Evolutionary conservation across 1,140 invertebrate genomes (phyloP), one percentile per base, ranked within the genome.

Genomic region (Penaeus indicus): DNA sequence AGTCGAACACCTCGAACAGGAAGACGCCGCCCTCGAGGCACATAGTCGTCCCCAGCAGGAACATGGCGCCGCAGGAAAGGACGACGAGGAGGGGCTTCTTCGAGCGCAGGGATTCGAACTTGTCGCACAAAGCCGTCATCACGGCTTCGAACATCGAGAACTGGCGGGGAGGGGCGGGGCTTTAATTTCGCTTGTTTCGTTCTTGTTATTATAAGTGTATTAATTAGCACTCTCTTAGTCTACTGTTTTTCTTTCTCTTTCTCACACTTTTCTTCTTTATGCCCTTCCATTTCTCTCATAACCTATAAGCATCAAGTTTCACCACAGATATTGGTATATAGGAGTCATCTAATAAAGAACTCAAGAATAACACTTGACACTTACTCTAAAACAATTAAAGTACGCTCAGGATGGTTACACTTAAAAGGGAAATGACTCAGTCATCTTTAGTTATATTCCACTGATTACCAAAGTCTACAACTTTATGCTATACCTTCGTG

Each of bases 1-100:
- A 95, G 93, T 99, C 98, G 92, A 99, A 94, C 47, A 99, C 94
- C 92, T 97, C 97, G 92, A 99, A 98, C 92, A 99, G 97, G 92
- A 98, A 99, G 92, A 98, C 97, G 2, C 98, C 98, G 67, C 98
- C 98, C 95, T 96, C 90, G 27, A 92, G 92, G 72, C 89, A 90
- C 69, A 90, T 93, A 11, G 93, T 90, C 16, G 94, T 84, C 22
- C 96, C 89, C 32, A 75, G 18, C 90, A 97, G 96, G 13, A 97
- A 93, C 75, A 97, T 93, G 1, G 97, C 96, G 27, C 96, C 96
- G 95, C 96, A 97, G 92, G 96, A 97, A 19, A 96, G 96, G 27
- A 67, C 47, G 22, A 91, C 90, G 4, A 91, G 61, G 16, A 64
- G 27, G 10, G 90, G 80, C 63, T 91, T 91, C 42, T 78, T 85